These are phyloP conservation scores for Coendou prehensilis DNA, from an alignment of 2,797 vertebrate species.

Conservation along the genomic window DNA sequence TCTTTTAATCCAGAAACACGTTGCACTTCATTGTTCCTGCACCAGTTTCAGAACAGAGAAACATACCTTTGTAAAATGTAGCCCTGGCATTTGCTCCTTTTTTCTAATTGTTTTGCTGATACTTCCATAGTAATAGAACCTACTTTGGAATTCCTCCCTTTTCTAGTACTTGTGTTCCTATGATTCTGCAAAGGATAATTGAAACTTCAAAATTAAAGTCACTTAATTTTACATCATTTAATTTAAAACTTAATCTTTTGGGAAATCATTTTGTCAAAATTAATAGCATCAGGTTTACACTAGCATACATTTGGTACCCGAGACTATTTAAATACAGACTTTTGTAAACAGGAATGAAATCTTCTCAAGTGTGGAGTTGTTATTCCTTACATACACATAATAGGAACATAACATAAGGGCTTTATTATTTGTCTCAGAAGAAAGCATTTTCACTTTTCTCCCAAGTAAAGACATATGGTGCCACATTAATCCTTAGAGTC, in stretches of 20 bases:
- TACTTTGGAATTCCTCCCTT: not conserved
- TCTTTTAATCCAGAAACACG: not conserved
- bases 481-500: not conserved
- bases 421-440: constrained; percentile 40
- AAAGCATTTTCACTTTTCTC: constrained; percentile 8
- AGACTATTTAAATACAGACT: not conserved
- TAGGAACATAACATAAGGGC: not conserved
- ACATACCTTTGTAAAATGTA: not conserved
- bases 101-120: not conserved
- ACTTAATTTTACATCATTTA: not conserved
- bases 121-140: not conserved
- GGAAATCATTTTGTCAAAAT: constrained; percentile 61
- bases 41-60: constrained; percentile 5
- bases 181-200: not conserved
- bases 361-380: not conserved
- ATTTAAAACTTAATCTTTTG: constrained; percentile 15
- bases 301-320: not conserved
- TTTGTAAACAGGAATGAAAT: not conserved
- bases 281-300: not conserved
- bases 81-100: not conserved
- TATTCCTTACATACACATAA: not conserved
- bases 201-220: constrained; percentile 47
- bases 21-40: not conserved
- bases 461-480: not conserved
- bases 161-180: constrained; percentile 12